Evolutionary conservation across 2,888 invertebrate species (phyloP).

Genomic region (Tetheella fluctuosa): DNA sequence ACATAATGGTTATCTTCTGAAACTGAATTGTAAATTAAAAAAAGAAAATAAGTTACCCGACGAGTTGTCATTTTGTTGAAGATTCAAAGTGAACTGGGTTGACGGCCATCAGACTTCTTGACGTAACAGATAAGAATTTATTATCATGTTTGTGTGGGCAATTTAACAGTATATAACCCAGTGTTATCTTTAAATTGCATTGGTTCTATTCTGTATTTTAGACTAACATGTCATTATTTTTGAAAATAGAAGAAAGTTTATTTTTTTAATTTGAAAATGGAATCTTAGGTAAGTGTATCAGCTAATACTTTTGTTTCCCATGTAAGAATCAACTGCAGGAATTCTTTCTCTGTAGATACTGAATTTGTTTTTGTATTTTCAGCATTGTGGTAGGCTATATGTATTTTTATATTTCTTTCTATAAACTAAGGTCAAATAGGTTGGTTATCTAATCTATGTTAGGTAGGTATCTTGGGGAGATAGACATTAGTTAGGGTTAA

Average conservation of each 20-base stretch:
- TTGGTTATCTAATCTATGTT: conserved; percentile 62
- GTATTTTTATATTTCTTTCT: not conserved
- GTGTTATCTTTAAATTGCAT: conserved; percentile 46
- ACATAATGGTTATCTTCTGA: conserved; percentile 26
- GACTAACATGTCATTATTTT: conserved; percentile 40
- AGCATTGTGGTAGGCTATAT: too few relatives aligned
- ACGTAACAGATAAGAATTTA: conserved; percentile 72
- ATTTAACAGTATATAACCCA: conserved; percentile 44
- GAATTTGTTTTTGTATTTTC: too few relatives aligned
- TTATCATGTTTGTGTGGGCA: conserved; percentile 66
- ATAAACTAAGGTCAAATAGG: conserved; percentile 58
- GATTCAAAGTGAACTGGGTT: conserved; percentile 71
- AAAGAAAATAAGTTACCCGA: conserved; percentile 59
- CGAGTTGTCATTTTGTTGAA: conserved; percentile 72
- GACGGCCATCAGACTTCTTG: conserved; percentile 56
- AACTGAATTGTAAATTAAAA: conserved; percentile 22
- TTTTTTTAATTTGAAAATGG: not conserved
- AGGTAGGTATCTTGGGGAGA: not conserved
- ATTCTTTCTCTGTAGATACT: too few relatives aligned
- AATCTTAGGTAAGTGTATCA: not conserved
- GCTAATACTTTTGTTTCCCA: not conserved
- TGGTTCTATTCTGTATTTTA: conserved; percentile 45
- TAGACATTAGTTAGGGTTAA: not conserved
- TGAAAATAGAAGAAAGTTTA: conserved; percentile 10
- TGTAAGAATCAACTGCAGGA: not conserved